phyloP scores from a whole-genome alignment of 2,888 invertebrate species.

The Drosophila mettleri region DNA sequence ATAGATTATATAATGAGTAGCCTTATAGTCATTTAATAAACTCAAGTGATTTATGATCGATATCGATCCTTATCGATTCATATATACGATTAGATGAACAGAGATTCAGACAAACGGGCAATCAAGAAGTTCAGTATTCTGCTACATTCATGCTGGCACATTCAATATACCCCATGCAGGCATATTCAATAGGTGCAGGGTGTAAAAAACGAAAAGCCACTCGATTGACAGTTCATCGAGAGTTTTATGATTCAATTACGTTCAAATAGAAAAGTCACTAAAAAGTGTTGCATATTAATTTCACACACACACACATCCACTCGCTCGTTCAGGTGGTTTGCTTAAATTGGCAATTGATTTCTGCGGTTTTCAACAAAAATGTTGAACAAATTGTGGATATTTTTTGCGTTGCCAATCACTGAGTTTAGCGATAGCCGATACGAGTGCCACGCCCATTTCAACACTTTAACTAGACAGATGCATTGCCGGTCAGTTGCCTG shows the following conservation, averaged over 20 bases:
- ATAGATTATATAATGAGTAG: too few relatives aligned
- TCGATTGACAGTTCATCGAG: slow-evolving; percentile 4
- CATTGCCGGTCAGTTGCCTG: slow-evolving; percentile 35
- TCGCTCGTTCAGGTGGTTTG: slow-evolving; percentile 34
- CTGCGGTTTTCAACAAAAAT: slow-evolving; percentile 81
- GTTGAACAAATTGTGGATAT: slow-evolving; percentile 70
- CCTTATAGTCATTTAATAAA: too few relatives aligned
- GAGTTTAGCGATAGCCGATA: slow-evolving; percentile 19
- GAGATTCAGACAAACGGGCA: background rate
- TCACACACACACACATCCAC: slow-evolving; percentile 12
- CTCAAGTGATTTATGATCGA: background rate
- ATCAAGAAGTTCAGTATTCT: background rate
- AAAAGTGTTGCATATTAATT: slow-evolving; percentile 63
- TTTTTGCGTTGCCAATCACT: slow-evolving; percentile 23
- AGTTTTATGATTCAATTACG: slow-evolving; percentile 73
- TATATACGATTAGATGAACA: background rate
- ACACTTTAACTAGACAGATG: slow-evolving; percentile 56
- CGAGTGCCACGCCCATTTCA: slow-evolving; percentile 73
- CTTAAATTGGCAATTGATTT: slow-evolving; percentile 83
- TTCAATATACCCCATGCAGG: background rate
- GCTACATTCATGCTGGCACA: background rate
- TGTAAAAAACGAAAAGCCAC: slow-evolving; percentile 20
- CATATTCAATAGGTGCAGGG: background rate
- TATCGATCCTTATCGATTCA: background rate
- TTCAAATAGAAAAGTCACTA: slow-evolving; percentile 64